Conservation (phyloP, 2,113 vertebrate genomes). For the Sinocyclocheilus grahami region DNA sequence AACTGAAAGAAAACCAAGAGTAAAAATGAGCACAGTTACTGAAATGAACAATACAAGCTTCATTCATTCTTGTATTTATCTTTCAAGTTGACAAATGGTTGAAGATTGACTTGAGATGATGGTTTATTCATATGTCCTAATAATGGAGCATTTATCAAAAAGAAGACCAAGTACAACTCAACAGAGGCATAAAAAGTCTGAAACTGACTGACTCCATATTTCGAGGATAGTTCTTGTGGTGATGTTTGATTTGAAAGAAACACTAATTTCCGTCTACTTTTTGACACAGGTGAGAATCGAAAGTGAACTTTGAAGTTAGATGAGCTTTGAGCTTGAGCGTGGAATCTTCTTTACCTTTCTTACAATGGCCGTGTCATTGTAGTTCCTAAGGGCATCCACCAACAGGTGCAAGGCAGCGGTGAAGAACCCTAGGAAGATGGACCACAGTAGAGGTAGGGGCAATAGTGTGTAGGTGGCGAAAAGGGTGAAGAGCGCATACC, state of each 20-base stretch:
- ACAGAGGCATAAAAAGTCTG: not conserved
- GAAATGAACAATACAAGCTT: too few species aligned
- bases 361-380: conserved; percentile 51
- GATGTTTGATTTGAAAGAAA: not conserved
- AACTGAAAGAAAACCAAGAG: conserved; percentile 69
- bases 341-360: conserved; percentile 56
- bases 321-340: not conserved
- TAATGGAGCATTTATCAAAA: not conserved
- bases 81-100: too few species aligned
- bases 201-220: not conserved
- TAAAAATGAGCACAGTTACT: not conserved
- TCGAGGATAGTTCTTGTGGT: not conserved
- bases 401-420: conserved; percentile 66
- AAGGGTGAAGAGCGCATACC: conserved; percentile 71
- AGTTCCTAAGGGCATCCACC: conserved; percentile 58
- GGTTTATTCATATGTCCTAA: too few species aligned
- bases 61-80: too few species aligned
- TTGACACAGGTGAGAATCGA: not conserved
- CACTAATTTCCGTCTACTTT: not conserved
- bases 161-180: not conserved
- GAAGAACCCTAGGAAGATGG: conserved; percentile 62
- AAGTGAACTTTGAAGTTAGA: not conserved
- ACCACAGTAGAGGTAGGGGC: conserved; percentile 70
- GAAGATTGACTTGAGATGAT: too few species aligned
- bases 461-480: conserved; percentile 71